These are phyloP conservation scores for Brachionus calyciflorus DNA, from an alignment of 1,140 invertebrate species.

Conservation along the genomic window DNA sequence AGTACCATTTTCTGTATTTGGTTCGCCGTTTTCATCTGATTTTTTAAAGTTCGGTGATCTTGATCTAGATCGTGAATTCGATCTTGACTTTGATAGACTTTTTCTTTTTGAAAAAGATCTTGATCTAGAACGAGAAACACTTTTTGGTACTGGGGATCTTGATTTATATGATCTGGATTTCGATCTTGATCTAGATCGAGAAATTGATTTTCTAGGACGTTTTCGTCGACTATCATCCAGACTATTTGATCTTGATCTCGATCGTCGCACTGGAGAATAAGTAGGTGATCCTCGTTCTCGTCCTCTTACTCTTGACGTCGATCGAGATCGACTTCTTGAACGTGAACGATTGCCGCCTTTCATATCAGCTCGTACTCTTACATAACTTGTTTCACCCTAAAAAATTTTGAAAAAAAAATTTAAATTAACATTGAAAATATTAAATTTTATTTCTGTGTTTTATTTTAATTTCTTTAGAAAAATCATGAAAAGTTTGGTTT, in stretches of 20 bases:
- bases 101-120: not conserved
- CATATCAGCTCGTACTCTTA: not conserved
- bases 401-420: not conserved
- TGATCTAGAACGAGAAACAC: not conserved
- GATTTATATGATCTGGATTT: constrained; percentile 8
- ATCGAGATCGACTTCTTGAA: not conserved
- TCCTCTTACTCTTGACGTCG: not conserved
- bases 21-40: not conserved
- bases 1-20: not conserved
- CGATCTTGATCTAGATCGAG: constrained; percentile 29
- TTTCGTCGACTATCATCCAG: constrained; percentile 14
- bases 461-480: no score
- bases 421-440: no score
- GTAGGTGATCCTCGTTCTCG: not conserved
- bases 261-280: not conserved
- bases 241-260: constrained; percentile 39
- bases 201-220: not conserved
- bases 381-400: constrained; percentile 24
- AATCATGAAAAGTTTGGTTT: no score
- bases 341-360: not conserved
- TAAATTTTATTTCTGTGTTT: no score
- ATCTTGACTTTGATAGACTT: not conserved
- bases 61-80: not conserved
- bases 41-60: not conserved
- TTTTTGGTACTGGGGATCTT: not conserved